Base-by-base conservation (phyloP, 2,888 invertebrate genomes). In the Ormia ochracea region DNA sequence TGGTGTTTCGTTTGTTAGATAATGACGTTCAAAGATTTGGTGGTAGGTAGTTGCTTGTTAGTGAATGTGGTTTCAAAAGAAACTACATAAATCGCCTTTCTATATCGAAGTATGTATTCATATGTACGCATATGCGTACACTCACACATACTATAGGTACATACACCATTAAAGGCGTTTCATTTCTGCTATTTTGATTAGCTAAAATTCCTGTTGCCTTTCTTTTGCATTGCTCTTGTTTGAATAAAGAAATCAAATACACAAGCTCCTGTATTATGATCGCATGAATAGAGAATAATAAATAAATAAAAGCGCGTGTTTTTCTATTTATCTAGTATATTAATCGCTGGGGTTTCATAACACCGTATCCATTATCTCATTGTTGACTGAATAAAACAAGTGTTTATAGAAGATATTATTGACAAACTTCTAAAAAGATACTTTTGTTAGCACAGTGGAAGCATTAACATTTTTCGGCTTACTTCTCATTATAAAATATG, bases 301-400 rank as follows among this genome's bases (percentile, higher is more conserved):
- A 33, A 45, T 45, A 48, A 65, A 50, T 50, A 41, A 26, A 50
- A 75, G 68, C 54, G 76, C 80, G 76, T 76, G 76, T 76, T 80
- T 59, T 59, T 63, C 12, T 76, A 58, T 76, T 76, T 80, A 80
- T 76, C 68, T 76, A 58, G 48, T 68, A 63, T 66, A 76, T 80
- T 80, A 72, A 76, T 80, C 66, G 52, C 70, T 75, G 61, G 58
- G 59, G 48, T 69, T 70, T 54, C 19, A 21, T 21, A 43, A 26
- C 28, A n/a, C 19, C 6, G 48, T 56, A 80, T 80, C 76, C 63
- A 80, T 80, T 80, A 68, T 76, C 23, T 48, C 61, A 14, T 72
- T 78, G 73, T 72, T 78, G 31, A 59, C 43, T 72, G 43, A 45
- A 61, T 68, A 59, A 28, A 26, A 45, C 9, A 14, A 17, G 7